Evolutionary conservation across 2,113 vertebrate genomes (phyloP).

Genomic region (Oreotrochilus melanogaster): DNA sequence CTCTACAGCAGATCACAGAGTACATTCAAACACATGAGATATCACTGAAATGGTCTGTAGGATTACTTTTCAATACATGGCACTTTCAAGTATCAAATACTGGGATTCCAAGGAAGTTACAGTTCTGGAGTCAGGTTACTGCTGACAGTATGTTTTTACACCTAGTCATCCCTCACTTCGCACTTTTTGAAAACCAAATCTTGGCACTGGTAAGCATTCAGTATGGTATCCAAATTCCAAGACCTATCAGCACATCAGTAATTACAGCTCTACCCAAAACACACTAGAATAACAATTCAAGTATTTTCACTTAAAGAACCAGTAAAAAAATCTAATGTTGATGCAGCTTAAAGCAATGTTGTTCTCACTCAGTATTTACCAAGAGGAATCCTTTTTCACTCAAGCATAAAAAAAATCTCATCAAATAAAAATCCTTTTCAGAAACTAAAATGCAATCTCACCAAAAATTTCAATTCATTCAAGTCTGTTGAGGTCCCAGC

Average conservation of each 20-base stretch:
- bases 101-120: not conserved
- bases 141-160: not conserved
- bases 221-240: not conserved
- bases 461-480: not conserved
- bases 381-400: not conserved
- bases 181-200: not conserved
- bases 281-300: not conserved
- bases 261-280: not conserved
- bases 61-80: not conserved
- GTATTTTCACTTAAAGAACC: not conserved
- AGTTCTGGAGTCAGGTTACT: not conserved
- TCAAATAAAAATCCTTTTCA: not conserved
- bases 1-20: not conserved
- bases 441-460: not conserved
- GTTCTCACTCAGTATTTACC: not conserved
- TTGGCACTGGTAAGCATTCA: not conserved
- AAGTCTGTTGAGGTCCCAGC: not conserved
- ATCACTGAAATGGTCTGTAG: not conserved
- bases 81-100: not conserved
- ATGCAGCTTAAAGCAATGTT: not conserved
- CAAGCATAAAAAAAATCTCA: not conserved
- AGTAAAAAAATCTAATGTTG: not conserved
- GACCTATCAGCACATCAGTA: not conserved
- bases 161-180: not conserved
- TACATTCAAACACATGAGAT: not conserved